phyloP scores from a whole-genome alignment of 2,113 vertebrate genomes.

The Recurvirostra avosetta region DNA sequence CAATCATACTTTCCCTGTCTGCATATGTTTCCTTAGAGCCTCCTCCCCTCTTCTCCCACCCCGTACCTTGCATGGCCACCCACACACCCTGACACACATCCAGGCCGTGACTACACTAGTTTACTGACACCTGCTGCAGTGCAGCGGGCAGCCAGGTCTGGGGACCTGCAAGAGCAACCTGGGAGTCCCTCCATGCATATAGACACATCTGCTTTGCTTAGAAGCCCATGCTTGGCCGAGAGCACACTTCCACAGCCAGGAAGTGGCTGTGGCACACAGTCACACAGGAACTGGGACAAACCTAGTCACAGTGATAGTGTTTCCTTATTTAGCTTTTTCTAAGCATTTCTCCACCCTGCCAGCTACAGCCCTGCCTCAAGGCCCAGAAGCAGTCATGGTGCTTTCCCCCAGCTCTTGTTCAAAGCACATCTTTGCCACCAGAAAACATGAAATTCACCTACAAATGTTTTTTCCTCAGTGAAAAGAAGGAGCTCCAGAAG shows the following conservation, averaged over 20 bases:
- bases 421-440: neutral
- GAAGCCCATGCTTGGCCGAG: neutral
- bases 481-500: neutral
- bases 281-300: neutral
- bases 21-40: neutral
- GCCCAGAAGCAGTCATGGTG: neutral
- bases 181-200: neutral
- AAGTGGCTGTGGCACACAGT: neutral
- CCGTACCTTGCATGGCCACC: neutral
- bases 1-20: neutral
- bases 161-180: neutral
- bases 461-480: neutral
- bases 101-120: neutral
- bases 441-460: neutral
- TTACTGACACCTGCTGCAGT: neutral
- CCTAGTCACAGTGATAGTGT: neutral
- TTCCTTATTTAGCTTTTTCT: neutral
- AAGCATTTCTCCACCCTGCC: neutral
- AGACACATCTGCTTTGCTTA: neutral
- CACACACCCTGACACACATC: fast-evolving
- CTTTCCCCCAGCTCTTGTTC: neutral
- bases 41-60: neutral
- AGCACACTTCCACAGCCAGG: neutral
- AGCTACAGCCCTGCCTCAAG: neutral
- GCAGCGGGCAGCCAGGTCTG: neutral